Conservation (phyloP, 2,797 vertebrate species). For the Myiothlypis coronata region DNA sequence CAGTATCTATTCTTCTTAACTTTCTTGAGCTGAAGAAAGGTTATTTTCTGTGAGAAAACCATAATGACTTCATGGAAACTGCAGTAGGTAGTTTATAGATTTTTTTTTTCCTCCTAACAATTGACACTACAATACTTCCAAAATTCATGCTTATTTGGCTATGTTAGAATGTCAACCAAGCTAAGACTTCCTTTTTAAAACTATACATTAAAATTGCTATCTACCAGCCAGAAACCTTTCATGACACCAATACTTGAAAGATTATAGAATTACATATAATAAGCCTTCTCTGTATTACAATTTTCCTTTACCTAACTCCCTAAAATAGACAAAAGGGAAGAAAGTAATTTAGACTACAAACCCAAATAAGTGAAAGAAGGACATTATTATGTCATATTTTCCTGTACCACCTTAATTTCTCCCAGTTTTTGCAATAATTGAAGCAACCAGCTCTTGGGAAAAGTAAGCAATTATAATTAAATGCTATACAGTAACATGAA, state of each 20-base stretch:
- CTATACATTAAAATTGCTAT: background rate
- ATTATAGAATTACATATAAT: background rate
- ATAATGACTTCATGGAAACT: background rate
- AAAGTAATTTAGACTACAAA: background rate
- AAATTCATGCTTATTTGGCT: background rate
- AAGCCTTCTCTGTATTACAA: background rate
- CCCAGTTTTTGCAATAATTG: background rate
- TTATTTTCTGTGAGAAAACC: background rate
- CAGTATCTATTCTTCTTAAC: background rate
- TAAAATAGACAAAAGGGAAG: background rate
- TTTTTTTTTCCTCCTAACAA: background rate
- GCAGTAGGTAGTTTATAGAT: background rate
- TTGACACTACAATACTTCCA: background rate
- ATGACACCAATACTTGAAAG: background rate
- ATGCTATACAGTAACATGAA: background rate
- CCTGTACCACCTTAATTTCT: background rate
- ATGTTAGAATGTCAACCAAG: background rate
- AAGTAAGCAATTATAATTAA: conserved; percentile 38
- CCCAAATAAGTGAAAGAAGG: background rate
- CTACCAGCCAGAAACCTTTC: background rate
- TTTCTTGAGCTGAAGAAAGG: background rate
- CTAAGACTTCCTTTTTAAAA: background rate
- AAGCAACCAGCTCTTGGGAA: conserved; percentile 1
- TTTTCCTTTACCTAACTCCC: background rate
- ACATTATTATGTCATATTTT: background rate